Conservation (phyloP, 1,140 invertebrate genomes). For the Ceratitis capitata region DNA sequence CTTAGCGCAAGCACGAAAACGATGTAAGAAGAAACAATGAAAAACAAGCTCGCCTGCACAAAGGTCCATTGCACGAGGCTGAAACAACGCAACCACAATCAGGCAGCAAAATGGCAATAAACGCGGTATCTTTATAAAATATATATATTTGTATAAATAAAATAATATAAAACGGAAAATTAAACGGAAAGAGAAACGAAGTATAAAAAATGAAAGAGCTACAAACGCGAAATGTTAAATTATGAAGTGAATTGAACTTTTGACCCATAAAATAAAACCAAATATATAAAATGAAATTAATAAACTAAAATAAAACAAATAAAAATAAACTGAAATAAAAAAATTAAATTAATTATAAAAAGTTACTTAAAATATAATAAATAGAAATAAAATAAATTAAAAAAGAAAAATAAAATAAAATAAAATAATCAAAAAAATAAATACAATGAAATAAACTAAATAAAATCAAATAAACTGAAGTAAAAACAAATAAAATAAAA, state of each 20-base stretch:
- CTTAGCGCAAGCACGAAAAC: neutral
- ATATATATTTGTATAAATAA: neutral
- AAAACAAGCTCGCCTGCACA: neutral
- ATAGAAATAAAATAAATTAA: constrained; percentile 12
- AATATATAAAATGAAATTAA: neutral
- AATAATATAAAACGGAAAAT: neutral
- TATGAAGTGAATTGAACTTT: constrained; percentile 11
- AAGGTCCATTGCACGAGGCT: neutral
- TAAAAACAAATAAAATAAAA: neutral
- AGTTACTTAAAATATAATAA: neutral
- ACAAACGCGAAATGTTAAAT: neutral
- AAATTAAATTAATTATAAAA: neutral
- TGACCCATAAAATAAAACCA: neutral
- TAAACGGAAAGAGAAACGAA: neutral
- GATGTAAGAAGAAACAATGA: neutral
- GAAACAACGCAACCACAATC: neutral
- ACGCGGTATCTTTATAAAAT: neutral
- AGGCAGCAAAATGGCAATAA: neutral
- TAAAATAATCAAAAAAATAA: neutral
- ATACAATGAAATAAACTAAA: neutral
- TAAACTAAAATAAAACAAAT: neutral
- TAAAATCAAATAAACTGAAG: no score
- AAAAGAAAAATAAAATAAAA: neutral
- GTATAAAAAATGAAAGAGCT: neutral
- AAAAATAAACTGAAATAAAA: neutral